Base-by-base conservation (phyloP, 2,113 vertebrate species). In the Dasyprocta punctata region DNA sequence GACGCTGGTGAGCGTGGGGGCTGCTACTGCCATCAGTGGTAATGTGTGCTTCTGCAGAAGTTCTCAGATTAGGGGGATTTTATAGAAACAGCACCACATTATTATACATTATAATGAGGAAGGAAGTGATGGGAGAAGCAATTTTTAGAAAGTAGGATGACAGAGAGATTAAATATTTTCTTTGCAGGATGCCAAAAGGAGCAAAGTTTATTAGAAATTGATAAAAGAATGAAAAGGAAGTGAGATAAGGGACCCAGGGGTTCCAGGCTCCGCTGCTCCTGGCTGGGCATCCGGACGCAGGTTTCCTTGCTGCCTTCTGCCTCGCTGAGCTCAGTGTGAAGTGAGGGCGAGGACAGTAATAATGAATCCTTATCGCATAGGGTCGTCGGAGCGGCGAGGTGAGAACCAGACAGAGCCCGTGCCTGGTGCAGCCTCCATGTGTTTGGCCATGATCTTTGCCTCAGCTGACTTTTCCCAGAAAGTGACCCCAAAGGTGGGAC, bases 81-180 rank as follows among this genome's bases (percentile, higher is more conserved):
- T 91, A 92, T 92, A 93, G 96, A 96, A 97, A 92, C 12, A 95
- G 93, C 58, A 97, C 81, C 56, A 10, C 90, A 58, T 96, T 95
- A 96, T 97, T 97, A 94, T 90, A 95, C 85, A 96, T 97, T 98
- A 96, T 92, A 97, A 97, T 96, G 89, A 94, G 92, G 28, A 89
- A 94, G 87, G 83, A 94, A 97, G 44, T 90, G 24, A 73, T 24
- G 20, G 56, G 41, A 89, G 83, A 89, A 94, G 73, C 47, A 89
- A 93, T 92, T 97, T 97, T 98, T 95, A 85, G 96, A 96, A 97
- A 98, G 80, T 84, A 89, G 91, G 49, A 89, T 90, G 83, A 94
- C 78, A 95, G 86, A 92, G 71, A 95, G 93, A 97, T 92, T 93
- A 97, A 98, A 96, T 96, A 93, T 87, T 96, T 97, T 94, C 61